Evolutionary conservation across 64 coral and sea anemone genomes (phyloP).

Genomic region (Catalaphyllia jardinei): DNA sequence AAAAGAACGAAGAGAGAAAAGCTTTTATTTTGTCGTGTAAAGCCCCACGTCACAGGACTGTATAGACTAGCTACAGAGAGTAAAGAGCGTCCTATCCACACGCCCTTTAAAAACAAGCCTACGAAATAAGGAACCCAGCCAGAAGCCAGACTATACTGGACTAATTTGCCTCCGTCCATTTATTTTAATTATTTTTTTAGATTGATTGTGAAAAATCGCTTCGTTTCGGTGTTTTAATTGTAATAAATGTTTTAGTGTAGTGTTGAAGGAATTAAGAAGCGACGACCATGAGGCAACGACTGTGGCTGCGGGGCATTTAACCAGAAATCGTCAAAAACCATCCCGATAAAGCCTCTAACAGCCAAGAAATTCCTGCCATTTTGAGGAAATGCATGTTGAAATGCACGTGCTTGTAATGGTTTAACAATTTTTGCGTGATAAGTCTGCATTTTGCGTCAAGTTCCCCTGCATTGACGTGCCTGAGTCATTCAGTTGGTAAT

Average conservation of each 20-base stretch:
- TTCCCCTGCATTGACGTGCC: neutral
- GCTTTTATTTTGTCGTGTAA: neutral
- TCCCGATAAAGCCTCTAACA: neutral
- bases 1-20: neutral
- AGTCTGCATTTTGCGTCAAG: neutral
- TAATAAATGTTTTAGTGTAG: neutral
- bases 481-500: neutral
- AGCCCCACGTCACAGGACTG: neutral
- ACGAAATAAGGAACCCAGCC: neutral
- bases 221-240: neutral
- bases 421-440: neutral
- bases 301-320: too few species aligned
- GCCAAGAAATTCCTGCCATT: neutral
- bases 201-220: neutral
- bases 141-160: neutral
- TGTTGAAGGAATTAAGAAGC: neutral
- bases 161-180: neutral
- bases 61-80: neutral
- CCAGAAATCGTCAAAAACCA: neutral
- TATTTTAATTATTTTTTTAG: neutral
- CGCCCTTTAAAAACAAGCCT: conserved; percentile 27
- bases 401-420: neutral
- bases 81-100: neutral
- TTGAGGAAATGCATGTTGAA: neutral
- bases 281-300: neutral